Conservation (phyloP, 2,113 vertebrate species). For the Ageneiosus marmoratus region DNA sequence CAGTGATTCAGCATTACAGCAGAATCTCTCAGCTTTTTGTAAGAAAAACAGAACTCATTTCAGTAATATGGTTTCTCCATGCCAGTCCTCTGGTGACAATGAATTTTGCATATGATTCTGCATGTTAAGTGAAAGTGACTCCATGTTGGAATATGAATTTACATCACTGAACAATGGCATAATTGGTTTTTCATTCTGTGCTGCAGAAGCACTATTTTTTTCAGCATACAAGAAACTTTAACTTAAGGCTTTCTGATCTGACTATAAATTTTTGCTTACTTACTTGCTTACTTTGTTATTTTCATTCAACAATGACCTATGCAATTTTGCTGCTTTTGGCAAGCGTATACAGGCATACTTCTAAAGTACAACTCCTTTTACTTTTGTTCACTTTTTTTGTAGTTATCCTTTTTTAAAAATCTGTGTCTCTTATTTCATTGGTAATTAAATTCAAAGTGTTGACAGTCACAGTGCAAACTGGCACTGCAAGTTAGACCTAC, state of each 20-base stretch:
- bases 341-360: not conserved
- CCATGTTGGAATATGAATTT: not conserved
- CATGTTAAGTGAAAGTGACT: not conserved
- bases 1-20: not conserved
- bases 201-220: not conserved
- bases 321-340: not conserved
- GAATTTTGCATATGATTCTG: not conserved
- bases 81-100: not conserved
- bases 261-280: not conserved
- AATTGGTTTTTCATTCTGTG: not conserved
- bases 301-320: not conserved
- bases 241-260: not conserved
- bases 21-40: not conserved
- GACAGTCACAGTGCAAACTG: not conserved
- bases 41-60: not conserved
- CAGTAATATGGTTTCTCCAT: not conserved
- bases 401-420: not conserved
- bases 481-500: conserved; percentile 64
- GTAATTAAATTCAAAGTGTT: not conserved
- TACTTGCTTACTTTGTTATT: not conserved
- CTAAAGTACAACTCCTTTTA: not conserved
- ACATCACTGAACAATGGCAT: not conserved
- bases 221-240: not conserved
- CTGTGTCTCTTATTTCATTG: conserved; percentile 28
- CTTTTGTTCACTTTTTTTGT: not conserved